Conservation (phyloP, 2,888 invertebrate species). For the Germaria angustata region DNA sequence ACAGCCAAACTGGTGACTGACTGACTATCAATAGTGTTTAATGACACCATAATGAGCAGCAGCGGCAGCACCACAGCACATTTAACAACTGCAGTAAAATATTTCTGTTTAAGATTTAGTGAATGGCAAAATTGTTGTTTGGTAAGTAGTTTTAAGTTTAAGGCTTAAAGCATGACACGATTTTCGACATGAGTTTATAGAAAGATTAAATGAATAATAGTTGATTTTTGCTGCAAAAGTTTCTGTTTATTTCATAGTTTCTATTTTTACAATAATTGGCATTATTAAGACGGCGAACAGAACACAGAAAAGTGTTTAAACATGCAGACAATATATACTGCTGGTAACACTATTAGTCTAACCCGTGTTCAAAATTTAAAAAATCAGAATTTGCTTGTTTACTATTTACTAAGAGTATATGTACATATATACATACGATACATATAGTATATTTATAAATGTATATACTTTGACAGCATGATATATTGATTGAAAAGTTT, state of each 20-base stretch:
- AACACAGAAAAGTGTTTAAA: slow-evolving; percentile 34
- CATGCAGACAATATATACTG: slow-evolving; percentile 18
- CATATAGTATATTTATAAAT: too few relatives aligned
- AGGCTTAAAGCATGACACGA: slow-evolving; percentile 65
- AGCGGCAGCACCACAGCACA: slow-evolving; percentile 28
- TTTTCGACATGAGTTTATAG: slow-evolving; percentile 55
- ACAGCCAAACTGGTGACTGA: slow-evolving; percentile 13
- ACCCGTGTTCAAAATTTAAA: slow-evolving; percentile 26
- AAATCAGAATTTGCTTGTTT: not conserved
- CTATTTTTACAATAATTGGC: slow-evolving; percentile 63
- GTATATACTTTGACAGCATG: slow-evolving; percentile 11
- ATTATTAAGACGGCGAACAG: slow-evolving; percentile 51
- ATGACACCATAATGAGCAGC: slow-evolving; percentile 67
- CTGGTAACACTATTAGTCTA: not conserved
- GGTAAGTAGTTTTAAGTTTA: slow-evolving; percentile 39
- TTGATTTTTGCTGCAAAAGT: slow-evolving; percentile 16
- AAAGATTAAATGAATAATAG: slow-evolving; percentile 62
- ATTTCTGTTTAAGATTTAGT: slow-evolving; percentile 32
- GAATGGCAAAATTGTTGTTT: slow-evolving; percentile 33
- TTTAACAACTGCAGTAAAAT: slow-evolving; percentile 24
- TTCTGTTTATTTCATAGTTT: slow-evolving; percentile 57
- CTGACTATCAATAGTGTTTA: slow-evolving; percentile 61
- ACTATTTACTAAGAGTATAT: not conserved
- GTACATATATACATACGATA: not conserved
- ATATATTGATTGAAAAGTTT: slow-evolving; percentile 59